Conservation (phyloP, 2,113 vertebrate species). For the Hoplias malabaricus region DNA sequence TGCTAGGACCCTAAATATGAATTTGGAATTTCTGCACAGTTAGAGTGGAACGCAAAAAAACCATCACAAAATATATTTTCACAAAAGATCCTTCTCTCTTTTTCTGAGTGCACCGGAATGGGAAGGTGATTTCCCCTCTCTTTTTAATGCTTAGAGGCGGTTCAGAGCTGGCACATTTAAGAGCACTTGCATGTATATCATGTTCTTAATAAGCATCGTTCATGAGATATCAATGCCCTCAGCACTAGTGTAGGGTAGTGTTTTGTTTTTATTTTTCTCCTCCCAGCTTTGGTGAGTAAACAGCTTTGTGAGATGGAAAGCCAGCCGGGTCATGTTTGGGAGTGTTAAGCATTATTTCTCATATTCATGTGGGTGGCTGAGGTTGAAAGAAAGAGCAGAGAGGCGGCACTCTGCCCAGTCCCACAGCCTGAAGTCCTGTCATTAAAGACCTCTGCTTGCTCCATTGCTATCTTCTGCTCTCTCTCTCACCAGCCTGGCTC, state of each 20-base stretch:
- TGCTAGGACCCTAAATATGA: no score
- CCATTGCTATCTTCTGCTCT: not conserved
- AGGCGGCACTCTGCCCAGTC: not conserved
- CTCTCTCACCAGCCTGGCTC: conserved; percentile 33
- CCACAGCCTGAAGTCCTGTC: not conserved
- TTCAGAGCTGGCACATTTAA: conserved; percentile 14
- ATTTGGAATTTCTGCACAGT: no score
- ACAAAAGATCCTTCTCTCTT: not conserved
- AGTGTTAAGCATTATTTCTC: conserved; percentile 14
- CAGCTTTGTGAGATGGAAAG: conserved; percentile 4
- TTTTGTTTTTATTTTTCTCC: not conserved
- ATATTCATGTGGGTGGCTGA: conserved; percentile 33
- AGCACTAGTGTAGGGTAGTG: not conserved
- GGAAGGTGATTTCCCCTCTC: not conserved
- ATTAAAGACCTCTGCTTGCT: conserved; percentile 36
- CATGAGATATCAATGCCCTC: conserved; percentile 13
- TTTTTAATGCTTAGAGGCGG: not conserved
- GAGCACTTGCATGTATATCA: conserved; percentile 1
- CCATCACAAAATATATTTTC: no score
- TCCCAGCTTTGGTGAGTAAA: conserved; percentile 8
- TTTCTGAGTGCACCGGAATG: no score
- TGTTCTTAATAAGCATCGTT: not conserved
- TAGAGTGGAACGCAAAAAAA: no score
- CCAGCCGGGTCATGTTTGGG: conserved; percentile 19
- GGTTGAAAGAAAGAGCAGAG: conserved; percentile 2